Evolutionary conservation across 1,140 invertebrate species (phyloP).

Genomic region (Belonocnema kinseyi): DNA sequence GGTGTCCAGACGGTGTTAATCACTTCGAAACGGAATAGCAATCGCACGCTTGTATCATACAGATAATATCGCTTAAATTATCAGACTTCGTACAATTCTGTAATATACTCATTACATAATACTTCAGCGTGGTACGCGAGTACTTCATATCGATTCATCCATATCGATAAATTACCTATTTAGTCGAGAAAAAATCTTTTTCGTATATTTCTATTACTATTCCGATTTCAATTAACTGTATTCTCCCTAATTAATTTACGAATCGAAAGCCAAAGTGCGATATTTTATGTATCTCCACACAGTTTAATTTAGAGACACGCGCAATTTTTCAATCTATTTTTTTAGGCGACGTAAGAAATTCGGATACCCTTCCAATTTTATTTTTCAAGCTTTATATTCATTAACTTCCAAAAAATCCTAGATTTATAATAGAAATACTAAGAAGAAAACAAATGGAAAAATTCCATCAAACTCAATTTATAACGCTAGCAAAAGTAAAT

Average conservation of each 20-base stretch:
- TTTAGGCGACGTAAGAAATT: not conserved
- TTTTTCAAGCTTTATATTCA: not conserved
- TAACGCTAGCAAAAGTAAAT: too few species aligned
- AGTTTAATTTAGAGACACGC: slow-evolving; percentile 5
- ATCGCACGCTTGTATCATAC: slow-evolving; percentile 63
- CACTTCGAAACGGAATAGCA: slow-evolving; percentile 30
- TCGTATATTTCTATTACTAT: slow-evolving; percentile 4
- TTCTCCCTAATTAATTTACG: not conserved
- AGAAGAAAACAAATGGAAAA: not conserved
- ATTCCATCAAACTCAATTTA: not conserved
- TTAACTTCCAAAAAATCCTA: not conserved
- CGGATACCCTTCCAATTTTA: not conserved
- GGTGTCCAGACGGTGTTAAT: slow-evolving; percentile 12
- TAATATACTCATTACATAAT: slow-evolving; percentile 68
- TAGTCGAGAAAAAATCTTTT: not conserved
- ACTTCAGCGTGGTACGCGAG: slow-evolving; percentile 56
- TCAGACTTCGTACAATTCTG: slow-evolving; percentile 64
- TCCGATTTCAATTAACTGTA: too few species aligned
- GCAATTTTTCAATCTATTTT: not conserved
- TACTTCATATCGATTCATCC: slow-evolving; percentile 59
- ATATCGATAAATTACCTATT: slow-evolving; percentile 52
- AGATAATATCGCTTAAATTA: slow-evolving; percentile 63
- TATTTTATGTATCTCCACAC: not conserved
- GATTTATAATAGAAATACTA: not conserved
- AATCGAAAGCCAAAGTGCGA: slow-evolving; percentile 11